Base-by-base conservation (phyloP, 2,797 vertebrate species). In the Myotis findleyi region DNA sequence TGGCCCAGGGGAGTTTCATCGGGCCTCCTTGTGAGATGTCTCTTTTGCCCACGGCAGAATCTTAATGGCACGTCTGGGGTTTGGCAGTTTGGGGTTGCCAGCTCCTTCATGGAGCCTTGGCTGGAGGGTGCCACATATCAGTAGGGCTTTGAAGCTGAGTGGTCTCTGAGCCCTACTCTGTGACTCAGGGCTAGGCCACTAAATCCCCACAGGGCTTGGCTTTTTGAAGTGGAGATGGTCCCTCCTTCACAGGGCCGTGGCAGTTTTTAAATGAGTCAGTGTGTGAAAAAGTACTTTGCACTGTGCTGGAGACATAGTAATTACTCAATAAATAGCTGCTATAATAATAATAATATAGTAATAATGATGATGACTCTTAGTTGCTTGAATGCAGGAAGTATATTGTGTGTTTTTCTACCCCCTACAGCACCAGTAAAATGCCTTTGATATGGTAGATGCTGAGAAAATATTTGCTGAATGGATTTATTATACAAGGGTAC, bases 201-300 rank as follows among this genome's bases (percentile, higher is more conserved):
- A 10, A 21, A 25, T 69, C 27, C 72, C 47, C 7, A 0, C 0
- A 6, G 12, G 23, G 27, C 73, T 53, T 53, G 3, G 4, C 41
- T 66, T 30, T 66, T 30, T 59, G n/a, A 18, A 18, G 1, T 12
- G 53, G 49, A 47, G 30, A 33, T 21, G 57, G n/a, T 17, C 83
- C 62, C 53, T 68, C 41, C 33, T 72, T 72, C 75, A 27, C 11
- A 18, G 21, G 27, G 69, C n/a, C 7, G 3, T 53, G 75, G 47
- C 13, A 4, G 20, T 36, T 53, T 25, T 64, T 30, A 21, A 55
- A 18, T 8, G 49, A 38, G 44, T 17, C 4, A 33, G 62, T 51
- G 69, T 0, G 0, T 36, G 71, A 51, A 84, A 59, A 59, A 72
- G 71, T 25, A 11, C 38, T 87, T 91, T 72, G 71, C 41, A 8